Evolutionary conservation across 2,113 vertebrate genomes (phyloP), one percentile per base, ranked within the genome.

Genomic region (Panthera tigris): DNA sequence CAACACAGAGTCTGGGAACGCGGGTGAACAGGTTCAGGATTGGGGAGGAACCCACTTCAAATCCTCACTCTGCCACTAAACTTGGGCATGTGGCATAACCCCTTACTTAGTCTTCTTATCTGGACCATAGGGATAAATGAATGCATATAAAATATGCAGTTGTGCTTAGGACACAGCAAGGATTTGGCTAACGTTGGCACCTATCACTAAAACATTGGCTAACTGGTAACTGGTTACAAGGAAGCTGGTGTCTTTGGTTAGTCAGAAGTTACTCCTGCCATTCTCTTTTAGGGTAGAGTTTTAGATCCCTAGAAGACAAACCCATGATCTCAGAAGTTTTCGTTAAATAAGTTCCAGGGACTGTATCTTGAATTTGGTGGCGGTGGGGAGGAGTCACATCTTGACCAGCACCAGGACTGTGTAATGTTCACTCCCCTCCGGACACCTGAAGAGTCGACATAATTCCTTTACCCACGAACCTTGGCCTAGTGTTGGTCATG

Each of bases 221-320:
- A 33, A 45, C 13, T 55, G 69, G 84, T 50, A 81, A 19, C 50
- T 50, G 36, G 25, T 19, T 83, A 18, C 50, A 71, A 89, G 21
- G n/a, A 83, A 84, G 23, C 23, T 11, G 16, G 18, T 36, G 23
- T 92, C 41, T 84, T 78, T 39, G 27, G 31, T 50, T 41, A 79
- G n/a, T 27, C 52, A 71, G 69, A 89, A 74, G 80, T 45, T 90
- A n/a, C 29, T 69, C 31, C 71, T 73, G 65, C 12, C 65, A 33
- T 96, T 94, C 91, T 65, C 73, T 91, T 80, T 61, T 79, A 91
- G 29, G 9, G 29, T 83, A 48, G 45, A n/a, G 25, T 79, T 90
- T 80, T 21, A 36, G 55, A 73, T 94, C 45, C 25, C 87, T 73
- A 91, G 65, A 80, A 73, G 73, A 45, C 66, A 39, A 69, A 36